These are phyloP conservation scores for Lepas anatifera DNA, from an alignment of 2,888 invertebrate genomes.

Conservation along the genomic window DNA sequence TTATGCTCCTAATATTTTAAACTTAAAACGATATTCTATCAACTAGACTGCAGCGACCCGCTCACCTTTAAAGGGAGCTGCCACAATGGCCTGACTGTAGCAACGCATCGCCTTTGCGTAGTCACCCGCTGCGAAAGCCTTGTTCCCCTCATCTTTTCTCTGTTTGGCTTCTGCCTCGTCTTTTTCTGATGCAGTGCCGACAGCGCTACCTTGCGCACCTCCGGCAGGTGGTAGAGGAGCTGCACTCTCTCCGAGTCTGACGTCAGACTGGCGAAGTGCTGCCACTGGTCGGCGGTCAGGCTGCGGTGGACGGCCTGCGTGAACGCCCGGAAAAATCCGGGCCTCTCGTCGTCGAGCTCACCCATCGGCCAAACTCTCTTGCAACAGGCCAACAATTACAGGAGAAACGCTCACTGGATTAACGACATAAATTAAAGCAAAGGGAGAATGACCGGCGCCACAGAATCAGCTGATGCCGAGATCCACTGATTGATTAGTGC, in stretches of 20 bases:
- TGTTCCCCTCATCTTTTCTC: slow-evolving; percentile 25
- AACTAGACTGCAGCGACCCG: too few relatives aligned
- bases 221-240: slow-evolving; percentile 36
- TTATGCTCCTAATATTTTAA: too few relatives aligned
- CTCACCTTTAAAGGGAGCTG: slow-evolving; percentile 19
- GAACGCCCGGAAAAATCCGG: slow-evolving; percentile 46
- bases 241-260: slow-evolving; percentile 52
- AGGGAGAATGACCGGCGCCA: too few relatives aligned
- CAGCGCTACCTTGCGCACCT: slow-evolving; percentile 31
- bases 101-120: slow-evolving; percentile 25
- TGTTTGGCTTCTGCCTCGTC: slow-evolving; percentile 30
- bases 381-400: too few relatives aligned
- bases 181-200: slow-evolving; percentile 42
- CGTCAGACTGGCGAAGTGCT: slow-evolving; percentile 49
- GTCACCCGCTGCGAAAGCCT: slow-evolving; percentile 24
- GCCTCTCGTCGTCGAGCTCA: slow-evolving; percentile 22
- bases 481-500: too few relatives aligned
- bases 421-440: too few relatives aligned
- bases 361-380: too few relatives aligned
- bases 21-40: too few relatives aligned
- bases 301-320: slow-evolving; percentile 46
- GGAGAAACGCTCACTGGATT: too few relatives aligned
- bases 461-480: too few relatives aligned
- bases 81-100: slow-evolving; percentile 25
- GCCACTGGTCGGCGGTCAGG: slow-evolving; percentile 45